Evolutionary conservation across 2,888 invertebrate genomes (phyloP), one percentile per base, ranked within the genome.

Genomic region (Syrista parreyssii): DNA sequence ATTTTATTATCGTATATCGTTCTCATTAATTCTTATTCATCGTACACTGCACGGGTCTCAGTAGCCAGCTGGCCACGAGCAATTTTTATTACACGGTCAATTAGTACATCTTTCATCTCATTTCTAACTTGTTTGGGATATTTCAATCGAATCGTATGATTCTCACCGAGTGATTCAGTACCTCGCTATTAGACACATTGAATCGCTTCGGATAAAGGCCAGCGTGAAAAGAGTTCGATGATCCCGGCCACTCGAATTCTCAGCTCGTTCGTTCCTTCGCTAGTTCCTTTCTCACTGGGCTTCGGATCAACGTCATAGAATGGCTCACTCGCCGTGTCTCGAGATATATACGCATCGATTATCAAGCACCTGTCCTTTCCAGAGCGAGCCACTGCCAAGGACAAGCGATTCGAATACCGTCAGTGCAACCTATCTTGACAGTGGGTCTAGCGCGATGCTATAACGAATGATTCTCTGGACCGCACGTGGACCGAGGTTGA

Each of bases 301-400:
- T 3, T 23, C 55, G 55, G 55, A 23, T 55, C 23, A 23, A 9
- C 23, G 9, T 55, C 55, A 55, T 2, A 9, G 55, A 55, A 55
- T 9, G 23, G 55, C 55, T 55, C 55, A 23, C 55, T 55, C 55
- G 9, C 55, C 55, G 55, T 55, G 9, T 23, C 23, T 6, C 0
- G 23, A 23, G 55, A 55, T 23, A 55, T 55, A 55, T 23, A 55
- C 23, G 23, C 32, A 71, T 71, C 71, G 71, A 71, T 71, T 71
- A 71, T 71, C 71, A 33, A 9, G 71, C 71, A 71, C 71, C 71
- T 71, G 71, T 71, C 71, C 32, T 33, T 71, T 31, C 31, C 12
- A 31, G 71, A 71, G 68, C 68, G n/a, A n/a, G 71, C 31, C 31
- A 32, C 71, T 71, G 30, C 1, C 71, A 71, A 71, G 71, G 71